phyloP scores from a whole-genome alignment of 2,797 vertebrate species.

The Eulemur mongoz region DNA sequence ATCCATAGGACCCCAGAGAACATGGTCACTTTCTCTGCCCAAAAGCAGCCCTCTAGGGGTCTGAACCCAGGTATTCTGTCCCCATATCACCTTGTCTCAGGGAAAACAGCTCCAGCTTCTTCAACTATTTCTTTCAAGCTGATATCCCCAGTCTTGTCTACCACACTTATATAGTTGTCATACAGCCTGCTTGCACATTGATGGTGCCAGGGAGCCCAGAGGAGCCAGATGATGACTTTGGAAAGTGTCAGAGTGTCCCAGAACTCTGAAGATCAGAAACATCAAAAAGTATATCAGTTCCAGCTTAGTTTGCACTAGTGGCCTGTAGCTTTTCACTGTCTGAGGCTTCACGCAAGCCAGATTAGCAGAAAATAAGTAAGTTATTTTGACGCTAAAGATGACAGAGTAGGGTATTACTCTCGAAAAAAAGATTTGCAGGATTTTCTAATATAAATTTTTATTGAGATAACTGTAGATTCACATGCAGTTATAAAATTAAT shows the following conservation, averaged over 20 bases:
- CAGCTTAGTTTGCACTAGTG: not conserved
- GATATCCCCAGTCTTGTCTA: not conserved
- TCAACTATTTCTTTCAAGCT: constrained; percentile 35
- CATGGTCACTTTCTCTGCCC: not conserved
- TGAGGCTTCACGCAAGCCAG: not conserved
- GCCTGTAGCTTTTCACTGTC: not conserved
- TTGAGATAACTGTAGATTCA: not conserved
- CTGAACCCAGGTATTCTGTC: not conserved
- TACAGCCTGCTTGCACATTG: not conserved
- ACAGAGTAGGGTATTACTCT: not conserved
- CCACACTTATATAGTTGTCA: not conserved
- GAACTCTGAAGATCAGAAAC: not conserved
- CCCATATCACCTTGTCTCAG: not conserved
- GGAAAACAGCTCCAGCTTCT: not conserved
- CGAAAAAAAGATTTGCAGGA: not conserved
- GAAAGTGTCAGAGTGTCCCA: not conserved
- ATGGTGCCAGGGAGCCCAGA: not conserved
- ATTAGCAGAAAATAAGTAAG: constrained; percentile 20
- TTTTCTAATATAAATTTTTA: not conserved
- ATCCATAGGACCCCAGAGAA: not conserved
- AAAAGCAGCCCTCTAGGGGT: not conserved
- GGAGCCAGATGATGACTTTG: not conserved
- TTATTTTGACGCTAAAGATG: not conserved
- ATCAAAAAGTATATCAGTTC: not conserved
- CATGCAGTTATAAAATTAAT: constrained; percentile 15